Evolutionary conservation across 1,140 invertebrate genomes (phyloP).

Genomic region (Acromyrmex charruanus): DNA sequence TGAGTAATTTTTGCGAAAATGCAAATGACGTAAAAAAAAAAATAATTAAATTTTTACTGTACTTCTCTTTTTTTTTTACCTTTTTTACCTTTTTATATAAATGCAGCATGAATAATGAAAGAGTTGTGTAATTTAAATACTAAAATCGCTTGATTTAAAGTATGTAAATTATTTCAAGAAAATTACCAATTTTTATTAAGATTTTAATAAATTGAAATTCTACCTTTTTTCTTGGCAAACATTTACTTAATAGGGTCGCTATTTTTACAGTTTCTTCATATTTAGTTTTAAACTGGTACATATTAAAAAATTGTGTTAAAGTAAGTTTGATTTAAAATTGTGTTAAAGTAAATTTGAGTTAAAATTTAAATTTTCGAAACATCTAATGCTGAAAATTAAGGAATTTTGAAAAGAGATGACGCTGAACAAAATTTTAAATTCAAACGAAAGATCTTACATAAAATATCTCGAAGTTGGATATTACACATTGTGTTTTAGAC

Average conservation of each 20-base stretch:
- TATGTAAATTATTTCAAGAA: slow-evolving; percentile 22
- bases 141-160: slow-evolving; percentile 10
- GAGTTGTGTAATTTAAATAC: not conserved
- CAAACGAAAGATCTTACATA: not conserved
- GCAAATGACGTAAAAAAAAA: not conserved
- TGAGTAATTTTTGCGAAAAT: slow-evolving; percentile 67
- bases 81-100: too few species aligned
- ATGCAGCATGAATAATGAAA: not conserved
- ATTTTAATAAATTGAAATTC: not conserved
- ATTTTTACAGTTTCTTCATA: not conserved
- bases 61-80: too few species aligned
- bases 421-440: not conserved
- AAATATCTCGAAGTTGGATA: slow-evolving; percentile 4
- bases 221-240: not conserved
- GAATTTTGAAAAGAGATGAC: not conserved
- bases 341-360: not conserved
- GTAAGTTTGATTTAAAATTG: slow-evolving; percentile 4
- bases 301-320: slow-evolving; percentile 3
- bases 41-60: not conserved
- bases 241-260: not conserved
- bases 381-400: not conserved
- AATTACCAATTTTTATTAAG: not conserved
- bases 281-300: not conserved
- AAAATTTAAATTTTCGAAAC: not conserved
- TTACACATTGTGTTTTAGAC: not conserved